phyloP scores from a whole-genome alignment of 2,113 vertebrate species.

The Oophaga pumilio region DNA sequence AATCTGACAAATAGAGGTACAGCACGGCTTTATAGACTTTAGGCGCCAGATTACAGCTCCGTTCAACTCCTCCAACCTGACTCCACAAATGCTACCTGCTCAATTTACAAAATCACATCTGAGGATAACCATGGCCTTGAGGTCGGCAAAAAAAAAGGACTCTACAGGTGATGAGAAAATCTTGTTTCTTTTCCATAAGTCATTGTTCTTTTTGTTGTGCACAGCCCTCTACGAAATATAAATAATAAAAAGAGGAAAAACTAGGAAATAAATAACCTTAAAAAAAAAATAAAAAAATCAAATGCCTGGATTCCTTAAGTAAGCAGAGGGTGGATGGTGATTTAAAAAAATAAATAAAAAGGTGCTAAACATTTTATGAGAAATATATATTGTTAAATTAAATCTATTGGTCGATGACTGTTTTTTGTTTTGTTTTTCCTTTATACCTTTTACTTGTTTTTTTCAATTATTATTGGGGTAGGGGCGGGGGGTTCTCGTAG shows the following conservation, averaged over 20 bases:
- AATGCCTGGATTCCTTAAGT: conserved; percentile 75
- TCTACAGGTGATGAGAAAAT: conserved; percentile 53
- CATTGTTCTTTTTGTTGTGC: conserved; percentile 65
- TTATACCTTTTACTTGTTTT: conserved; percentile 74
- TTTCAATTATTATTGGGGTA: neutral
- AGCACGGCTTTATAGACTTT: too few relatives aligned
- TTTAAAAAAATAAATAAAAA: conserved; percentile 73
- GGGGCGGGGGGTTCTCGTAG: conserved; percentile 78
- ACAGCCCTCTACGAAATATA: conserved; percentile 78
- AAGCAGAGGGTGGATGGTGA: conserved; percentile 81
- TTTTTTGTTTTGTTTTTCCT: conserved; percentile 55
- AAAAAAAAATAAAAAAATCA: conserved; percentile 46
- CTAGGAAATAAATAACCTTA: conserved; percentile 54
- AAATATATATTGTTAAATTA: conserved; percentile 93
- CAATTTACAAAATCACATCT: too few relatives aligned
- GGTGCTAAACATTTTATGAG: conserved; percentile 98
- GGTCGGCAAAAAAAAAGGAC: neutral
- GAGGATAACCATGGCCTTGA: neutral
- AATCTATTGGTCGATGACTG: conserved; percentile 93
- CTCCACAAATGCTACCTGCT: too few relatives aligned
- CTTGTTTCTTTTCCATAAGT: conserved; percentile 39
- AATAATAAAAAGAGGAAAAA: conserved; percentile 41
- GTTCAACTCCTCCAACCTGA: too few relatives aligned
- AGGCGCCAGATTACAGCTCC: too few relatives aligned
- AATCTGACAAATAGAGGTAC: too few relatives aligned